phyloP scores from a whole-genome alignment of 2,113 vertebrate genomes.

The Todiramphus saurophagus region DNA sequence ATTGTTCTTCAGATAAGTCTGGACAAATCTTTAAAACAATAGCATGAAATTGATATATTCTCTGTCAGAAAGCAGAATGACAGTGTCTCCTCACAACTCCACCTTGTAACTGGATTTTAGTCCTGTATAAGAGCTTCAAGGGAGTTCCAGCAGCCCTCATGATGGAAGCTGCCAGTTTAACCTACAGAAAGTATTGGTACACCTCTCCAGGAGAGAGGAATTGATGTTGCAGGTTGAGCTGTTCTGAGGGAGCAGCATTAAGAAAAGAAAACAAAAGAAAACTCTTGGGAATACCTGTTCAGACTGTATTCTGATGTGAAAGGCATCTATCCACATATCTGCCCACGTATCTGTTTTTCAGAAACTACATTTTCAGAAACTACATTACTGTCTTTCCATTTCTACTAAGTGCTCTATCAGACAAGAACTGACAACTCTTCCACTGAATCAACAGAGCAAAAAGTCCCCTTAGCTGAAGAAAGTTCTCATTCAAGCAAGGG shows the following conservation, averaged over 20 bases:
- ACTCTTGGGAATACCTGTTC: background rate
- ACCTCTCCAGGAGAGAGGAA: background rate
- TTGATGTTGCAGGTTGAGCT: background rate
- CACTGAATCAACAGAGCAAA: background rate
- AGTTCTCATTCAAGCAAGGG: background rate
- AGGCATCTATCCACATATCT: conserved; percentile 1
- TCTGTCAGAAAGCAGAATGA: background rate
- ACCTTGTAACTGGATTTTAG: background rate
- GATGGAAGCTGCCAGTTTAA: background rate
- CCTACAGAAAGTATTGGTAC: background rate
- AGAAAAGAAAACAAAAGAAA: background rate
- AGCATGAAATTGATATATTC: background rate
- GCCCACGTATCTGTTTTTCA: background rate
- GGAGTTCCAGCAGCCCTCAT: background rate
- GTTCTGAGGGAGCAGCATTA: background rate
- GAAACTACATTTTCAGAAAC: background rate
- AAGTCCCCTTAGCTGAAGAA: background rate
- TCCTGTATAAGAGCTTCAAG: background rate
- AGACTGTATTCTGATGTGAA: conserved; percentile 25
- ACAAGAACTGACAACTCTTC: background rate
- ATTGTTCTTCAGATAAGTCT: background rate
- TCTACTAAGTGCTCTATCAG: background rate
- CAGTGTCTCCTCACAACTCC: background rate
- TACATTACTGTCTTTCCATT: background rate
- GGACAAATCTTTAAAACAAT: background rate